A percentile compares a stretch with the other conserved stretches of the same genome.
Conservation (phyloP, 1,140 invertebrate species). For the Trachymyrmex cornetzi region DNA sequence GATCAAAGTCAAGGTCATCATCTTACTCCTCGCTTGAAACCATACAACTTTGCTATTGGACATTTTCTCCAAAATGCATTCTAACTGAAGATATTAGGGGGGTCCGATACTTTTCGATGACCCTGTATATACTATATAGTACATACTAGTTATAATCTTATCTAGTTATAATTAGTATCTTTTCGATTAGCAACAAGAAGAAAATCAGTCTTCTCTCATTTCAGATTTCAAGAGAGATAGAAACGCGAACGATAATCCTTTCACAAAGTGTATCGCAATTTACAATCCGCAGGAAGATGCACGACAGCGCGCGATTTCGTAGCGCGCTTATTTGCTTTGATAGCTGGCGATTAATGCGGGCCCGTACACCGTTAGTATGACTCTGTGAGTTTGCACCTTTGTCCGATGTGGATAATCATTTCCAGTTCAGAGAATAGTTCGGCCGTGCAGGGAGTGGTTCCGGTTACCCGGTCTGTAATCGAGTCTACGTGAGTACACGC, state of each 20-base stretch:
- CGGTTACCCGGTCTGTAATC: conserved; percentile 62
- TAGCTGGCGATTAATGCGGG: conserved; percentile 52
- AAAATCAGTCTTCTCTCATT: background rate
- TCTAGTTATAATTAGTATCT: no score
- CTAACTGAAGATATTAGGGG: no score
- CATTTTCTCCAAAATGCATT: no score
- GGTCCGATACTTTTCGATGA: no score
- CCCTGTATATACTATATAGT: no score
- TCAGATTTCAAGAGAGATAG: background rate
- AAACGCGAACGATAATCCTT: background rate
- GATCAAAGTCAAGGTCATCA: no score
- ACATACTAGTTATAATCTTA: background rate
- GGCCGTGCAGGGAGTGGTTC: conserved; percentile 38
- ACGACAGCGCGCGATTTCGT: conserved; percentile 53
- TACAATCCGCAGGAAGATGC: conserved; percentile 49
- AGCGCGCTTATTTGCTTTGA: conserved; percentile 35
- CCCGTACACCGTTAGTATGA: conserved; percentile 38
- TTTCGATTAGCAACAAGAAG: background rate
- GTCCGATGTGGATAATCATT: conserved; percentile 67
- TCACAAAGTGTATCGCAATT: conserved; percentile 22
- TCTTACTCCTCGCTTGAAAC: no score
- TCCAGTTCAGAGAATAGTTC: conserved; percentile 57
- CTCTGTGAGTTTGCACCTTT: conserved; percentile 69
- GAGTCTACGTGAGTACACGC: conserved; percentile 42
- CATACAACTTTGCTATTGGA: no score